Conservation (phyloP, 2,888 invertebrate species). For the Nasonia oneida region DNA sequence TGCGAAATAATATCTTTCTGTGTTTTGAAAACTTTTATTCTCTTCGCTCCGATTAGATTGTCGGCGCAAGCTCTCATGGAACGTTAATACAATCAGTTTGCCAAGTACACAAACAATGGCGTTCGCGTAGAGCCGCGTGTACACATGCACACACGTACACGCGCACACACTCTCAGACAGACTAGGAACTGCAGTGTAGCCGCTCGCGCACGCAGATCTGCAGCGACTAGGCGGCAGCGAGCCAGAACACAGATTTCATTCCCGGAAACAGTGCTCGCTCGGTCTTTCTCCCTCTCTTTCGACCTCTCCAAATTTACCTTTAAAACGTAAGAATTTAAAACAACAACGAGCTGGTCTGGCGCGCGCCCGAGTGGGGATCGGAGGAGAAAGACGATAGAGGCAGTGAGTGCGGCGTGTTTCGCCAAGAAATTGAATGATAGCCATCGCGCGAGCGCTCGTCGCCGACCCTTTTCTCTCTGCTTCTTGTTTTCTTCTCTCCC, state of each 20-base stretch:
- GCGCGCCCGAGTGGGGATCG: not conserved
- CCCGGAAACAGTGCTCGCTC: not conserved
- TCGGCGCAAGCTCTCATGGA: not conserved
- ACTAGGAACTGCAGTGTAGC: not conserved
- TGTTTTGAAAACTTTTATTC: conserved; percentile 36
- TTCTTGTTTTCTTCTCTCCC: conserved; percentile 27
- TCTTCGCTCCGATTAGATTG: conserved; percentile 44
- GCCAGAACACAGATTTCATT: conserved; percentile 6
- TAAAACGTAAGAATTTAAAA: conserved; percentile 52
- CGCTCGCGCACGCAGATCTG: not conserved
- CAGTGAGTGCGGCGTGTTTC: conserved; percentile 30
- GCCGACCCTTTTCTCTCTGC: conserved; percentile 30
- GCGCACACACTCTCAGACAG: not conserved
- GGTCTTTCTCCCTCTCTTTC: not conserved
- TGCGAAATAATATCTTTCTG: conserved; percentile 52
- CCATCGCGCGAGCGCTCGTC: conserved; percentile 23
- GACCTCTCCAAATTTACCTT: not conserved
- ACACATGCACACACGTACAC: not conserved
- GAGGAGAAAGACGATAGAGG: conserved; percentile 9
- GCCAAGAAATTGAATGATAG: conserved; percentile 58
- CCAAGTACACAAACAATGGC: conserved; percentile 30
- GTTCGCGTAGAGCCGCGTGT: not conserved
- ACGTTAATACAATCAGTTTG: conserved; percentile 54
- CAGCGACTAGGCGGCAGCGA: not conserved
- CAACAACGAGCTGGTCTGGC: conserved; percentile 31